Evolutionary conservation across 2,797 vertebrate genomes (phyloP).

Genomic region (Sandelia bainsii): DNA sequence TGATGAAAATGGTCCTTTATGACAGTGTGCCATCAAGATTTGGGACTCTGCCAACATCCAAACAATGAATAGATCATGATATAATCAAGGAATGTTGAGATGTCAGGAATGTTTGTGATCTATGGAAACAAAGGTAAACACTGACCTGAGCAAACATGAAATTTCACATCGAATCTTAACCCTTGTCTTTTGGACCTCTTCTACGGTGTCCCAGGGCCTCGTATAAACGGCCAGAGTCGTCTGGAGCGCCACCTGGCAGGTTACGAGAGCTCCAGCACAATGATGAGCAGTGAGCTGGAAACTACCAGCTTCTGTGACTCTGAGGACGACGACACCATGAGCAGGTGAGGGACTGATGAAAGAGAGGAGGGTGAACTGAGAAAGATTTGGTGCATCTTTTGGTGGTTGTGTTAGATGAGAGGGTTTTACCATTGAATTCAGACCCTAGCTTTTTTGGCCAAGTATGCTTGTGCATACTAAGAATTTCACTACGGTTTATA

Average conservation of each 20-base stretch:
- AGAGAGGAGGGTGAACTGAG: too few species aligned
- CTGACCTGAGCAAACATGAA: constrained; percentile 54
- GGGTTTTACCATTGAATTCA: background rate
- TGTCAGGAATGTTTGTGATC: constrained; percentile 43
- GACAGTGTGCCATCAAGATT: constrained; percentile 45
- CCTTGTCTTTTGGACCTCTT: background rate
- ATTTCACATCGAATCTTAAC: background rate
- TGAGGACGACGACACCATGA: constrained; percentile 93
- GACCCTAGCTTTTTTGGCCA: too few species aligned
- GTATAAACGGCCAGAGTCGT: constrained; percentile 87
- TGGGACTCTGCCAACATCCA: constrained; percentile 33
- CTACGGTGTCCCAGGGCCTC: constrained; percentile 76
- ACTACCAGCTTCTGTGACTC: constrained; percentile 94
- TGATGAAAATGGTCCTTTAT: constrained; percentile 26
- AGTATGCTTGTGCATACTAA: too few species aligned
- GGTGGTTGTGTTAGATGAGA: too few species aligned
- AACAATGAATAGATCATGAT: constrained; percentile 40
- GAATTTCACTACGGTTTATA: too few species aligned
- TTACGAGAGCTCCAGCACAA: constrained; percentile 92
- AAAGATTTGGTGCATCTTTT: background rate
- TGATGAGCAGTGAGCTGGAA: constrained; percentile 94
- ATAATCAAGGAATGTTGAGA: constrained; percentile 43
- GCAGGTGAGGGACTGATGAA: constrained; percentile 81
- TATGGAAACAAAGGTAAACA: constrained; percentile 12
- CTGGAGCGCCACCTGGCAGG: constrained; percentile 92